A percentile compares a stretch with the other conserved stretches of the same genome.
Evolutionary conservation across 2,888 invertebrate species (phyloP).

Genomic region (Drosophila paranaensis): DNA sequence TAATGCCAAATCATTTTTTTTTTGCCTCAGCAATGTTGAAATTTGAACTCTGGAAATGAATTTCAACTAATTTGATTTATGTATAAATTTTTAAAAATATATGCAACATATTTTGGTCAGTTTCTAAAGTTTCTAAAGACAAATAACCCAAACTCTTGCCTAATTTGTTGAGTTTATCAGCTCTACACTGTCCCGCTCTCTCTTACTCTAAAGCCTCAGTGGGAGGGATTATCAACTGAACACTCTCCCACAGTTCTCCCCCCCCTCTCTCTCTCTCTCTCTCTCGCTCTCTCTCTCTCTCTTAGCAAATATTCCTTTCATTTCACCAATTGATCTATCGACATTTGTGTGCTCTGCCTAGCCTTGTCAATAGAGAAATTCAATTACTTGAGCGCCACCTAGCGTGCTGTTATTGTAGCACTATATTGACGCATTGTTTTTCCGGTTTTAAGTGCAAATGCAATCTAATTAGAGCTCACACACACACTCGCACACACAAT

Average conservation of each 20-base stretch:
- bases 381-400: constrained; percentile 50
- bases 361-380: constrained; percentile 49
- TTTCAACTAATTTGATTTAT: too few relatives aligned
- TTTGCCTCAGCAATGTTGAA: too few relatives aligned
- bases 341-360: constrained; percentile 16
- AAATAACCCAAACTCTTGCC: too few relatives aligned
- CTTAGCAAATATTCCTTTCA: background rate
- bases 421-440: constrained; percentile 54
- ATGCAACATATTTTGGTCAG: too few relatives aligned
- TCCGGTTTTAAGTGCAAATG: constrained; percentile 44
- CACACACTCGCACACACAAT: constrained; percentile 1
- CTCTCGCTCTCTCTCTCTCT: background rate
- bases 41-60: too few relatives aligned
- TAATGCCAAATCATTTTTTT: background rate
- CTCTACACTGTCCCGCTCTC: too few relatives aligned
- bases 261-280: background rate
- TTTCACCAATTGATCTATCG: constrained; percentile 16
- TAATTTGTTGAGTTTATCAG: too few relatives aligned
- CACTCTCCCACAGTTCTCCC: background rate
- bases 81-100: too few relatives aligned
- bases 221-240: too few relatives aligned
- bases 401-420: constrained; percentile 16
- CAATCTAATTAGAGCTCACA: constrained; percentile 68
- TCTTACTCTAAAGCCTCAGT: too few relatives aligned
- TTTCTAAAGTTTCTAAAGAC: too few relatives aligned